Percentiles rank a stretch among this genome's conserved stretches.
phyloP scores from a whole-genome alignment of 2,113 vertebrate species.

The Hippolais icterina region DNA sequence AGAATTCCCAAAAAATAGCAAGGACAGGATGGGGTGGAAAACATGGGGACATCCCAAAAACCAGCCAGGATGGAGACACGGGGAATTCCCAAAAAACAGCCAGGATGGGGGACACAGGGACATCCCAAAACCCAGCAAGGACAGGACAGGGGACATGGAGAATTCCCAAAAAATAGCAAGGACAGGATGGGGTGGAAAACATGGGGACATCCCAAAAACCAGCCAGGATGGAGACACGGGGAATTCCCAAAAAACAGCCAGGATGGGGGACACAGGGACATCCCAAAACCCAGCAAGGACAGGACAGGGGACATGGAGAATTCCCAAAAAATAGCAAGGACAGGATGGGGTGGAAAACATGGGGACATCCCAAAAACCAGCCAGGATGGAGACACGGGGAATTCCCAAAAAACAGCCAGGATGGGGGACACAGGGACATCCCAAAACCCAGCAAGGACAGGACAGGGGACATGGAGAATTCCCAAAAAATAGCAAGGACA shows the following conservation, averaged over 20 bases:
- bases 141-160: rapidly evolving
- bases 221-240: too few relatives aligned
- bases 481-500: background rate
- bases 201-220: too few relatives aligned
- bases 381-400: background rate
- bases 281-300: background rate
- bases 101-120: rapidly evolving
- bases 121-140: background rate
- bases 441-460: too few relatives aligned
- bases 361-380: background rate
- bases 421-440: background rate
- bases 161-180: background rate
- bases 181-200: rapidly evolving
- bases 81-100: background rate
- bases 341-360: too few relatives aligned
- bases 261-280: too few relatives aligned
- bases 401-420: background rate
- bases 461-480: background rate
- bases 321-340: background rate
- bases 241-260: background rate
- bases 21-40: too few relatives aligned
- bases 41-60: too few relatives aligned
- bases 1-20: background rate
- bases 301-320: background rate
- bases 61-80: background rate